Conservation (phyloP, 2,888 invertebrate species). For the Ormia ochracea region DNA sequence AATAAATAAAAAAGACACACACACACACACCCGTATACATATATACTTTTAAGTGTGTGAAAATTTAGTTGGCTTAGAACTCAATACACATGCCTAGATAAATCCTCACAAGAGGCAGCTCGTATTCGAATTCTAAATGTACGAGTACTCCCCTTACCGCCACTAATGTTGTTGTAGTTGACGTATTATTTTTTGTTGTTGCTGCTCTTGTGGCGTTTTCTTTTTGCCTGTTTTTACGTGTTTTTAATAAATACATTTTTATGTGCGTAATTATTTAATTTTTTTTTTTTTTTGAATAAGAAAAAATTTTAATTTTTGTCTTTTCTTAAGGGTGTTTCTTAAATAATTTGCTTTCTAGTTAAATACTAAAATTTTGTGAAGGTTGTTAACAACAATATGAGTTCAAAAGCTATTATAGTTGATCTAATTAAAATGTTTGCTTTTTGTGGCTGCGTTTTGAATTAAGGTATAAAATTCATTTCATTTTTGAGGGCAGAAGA, state of each 20-base stretch:
- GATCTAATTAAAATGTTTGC: neutral
- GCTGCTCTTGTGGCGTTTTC: neutral
- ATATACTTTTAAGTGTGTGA: neutral
- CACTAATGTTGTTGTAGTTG: slow-evolving; percentile 13
- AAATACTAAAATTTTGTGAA: neutral
- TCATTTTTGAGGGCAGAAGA: neutral
- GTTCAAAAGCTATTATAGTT: neutral
- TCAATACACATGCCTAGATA: neutral
- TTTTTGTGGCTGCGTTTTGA: neutral
- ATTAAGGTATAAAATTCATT: neutral
- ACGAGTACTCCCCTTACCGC: slow-evolving; percentile 10
- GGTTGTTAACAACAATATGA: neutral
- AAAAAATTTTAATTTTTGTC: neutral
- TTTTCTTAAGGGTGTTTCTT: neutral
- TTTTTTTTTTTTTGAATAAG: neutral
- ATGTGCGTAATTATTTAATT: neutral
- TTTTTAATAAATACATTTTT: neutral
- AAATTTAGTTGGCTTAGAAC: slow-evolving; percentile 25
- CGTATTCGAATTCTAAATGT: neutral
- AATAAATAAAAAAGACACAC: neutral
- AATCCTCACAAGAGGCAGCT: neutral
- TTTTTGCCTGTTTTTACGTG: neutral
- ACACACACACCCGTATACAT: neutral
- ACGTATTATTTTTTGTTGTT: neutral
- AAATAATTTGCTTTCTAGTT: neutral